Conservation (phyloP, 2,113 vertebrate species). For the Trinectes maculatus region DNA sequence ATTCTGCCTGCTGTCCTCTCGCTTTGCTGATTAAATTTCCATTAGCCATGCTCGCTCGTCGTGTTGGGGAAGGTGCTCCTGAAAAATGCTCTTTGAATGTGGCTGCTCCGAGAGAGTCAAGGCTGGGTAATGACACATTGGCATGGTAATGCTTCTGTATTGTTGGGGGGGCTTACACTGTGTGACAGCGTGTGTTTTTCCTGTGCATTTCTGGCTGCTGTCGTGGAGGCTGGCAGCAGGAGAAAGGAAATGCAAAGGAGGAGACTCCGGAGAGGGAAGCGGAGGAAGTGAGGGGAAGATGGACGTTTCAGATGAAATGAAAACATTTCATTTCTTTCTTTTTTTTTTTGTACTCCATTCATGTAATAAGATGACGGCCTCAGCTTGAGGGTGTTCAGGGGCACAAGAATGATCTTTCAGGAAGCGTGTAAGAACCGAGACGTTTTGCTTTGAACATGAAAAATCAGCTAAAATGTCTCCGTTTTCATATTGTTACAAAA, state of each 20-base stretch:
- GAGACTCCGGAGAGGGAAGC: slow-evolving; percentile 37
- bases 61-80: slow-evolving; percentile 59
- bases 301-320: slow-evolving; percentile 38
- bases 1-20: slow-evolving; percentile 79
- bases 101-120: slow-evolving; percentile 68
- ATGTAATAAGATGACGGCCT: slow-evolving; percentile 44
- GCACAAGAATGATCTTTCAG: slow-evolving; percentile 26
- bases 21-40: slow-evolving; percentile 82
- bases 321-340: no score
- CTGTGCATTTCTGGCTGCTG: slow-evolving; percentile 43
- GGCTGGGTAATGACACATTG: slow-evolving; percentile 72
- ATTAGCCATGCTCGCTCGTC: slow-evolving; percentile 79
- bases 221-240: slow-evolving; percentile 38
- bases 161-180: slow-evolving; percentile 20
- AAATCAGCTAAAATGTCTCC: not conserved
- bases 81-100: slow-evolving; percentile 75
- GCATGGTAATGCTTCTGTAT: slow-evolving; percentile 32
- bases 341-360: slow-evolving; percentile 42
- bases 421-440: slow-evolving; percentile 8
- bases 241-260: slow-evolving; percentile 60
- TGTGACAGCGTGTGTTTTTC: slow-evolving; percentile 58
- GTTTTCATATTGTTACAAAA: not conserved
- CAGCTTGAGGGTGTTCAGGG: slow-evolving; percentile 20
- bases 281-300: slow-evolving; percentile 33
- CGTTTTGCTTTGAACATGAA: slow-evolving; percentile 8